Evolutionary conservation across 2,797 vertebrate species (phyloP), one percentile per base, ranked within the genome.

Genomic region (Meriones psammophilus): DNA sequence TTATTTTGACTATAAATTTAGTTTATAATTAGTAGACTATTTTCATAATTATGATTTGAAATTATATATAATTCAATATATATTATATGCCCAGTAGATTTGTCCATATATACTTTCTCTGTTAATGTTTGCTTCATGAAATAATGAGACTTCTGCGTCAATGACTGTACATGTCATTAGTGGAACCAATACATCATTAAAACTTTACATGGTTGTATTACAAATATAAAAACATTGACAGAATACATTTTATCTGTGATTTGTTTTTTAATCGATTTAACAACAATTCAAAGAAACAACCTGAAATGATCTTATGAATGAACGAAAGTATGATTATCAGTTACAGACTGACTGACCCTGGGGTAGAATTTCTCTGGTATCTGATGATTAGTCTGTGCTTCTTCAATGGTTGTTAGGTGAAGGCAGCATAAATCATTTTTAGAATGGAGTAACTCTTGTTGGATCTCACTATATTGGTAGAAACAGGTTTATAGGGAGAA

Each of bases 1-100:
- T 73, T 90, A 54, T 90, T 87, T 94, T 92, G 8, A 69, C 8
- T 88, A 7, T 80, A 10, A 96, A 39, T 79, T 96, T 92, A 71
- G 15, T 15, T 69, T 91, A 5, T 5, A 85, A 71, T 33, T 78
- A 74, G n/a, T 14, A 90, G 36, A 30, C 50, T 79, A 2, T 66
- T 95, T 95, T 89, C 42, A 87, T 6, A 94, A 77, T 92, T 69
- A 83, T 33, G 81, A 88, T 68, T 33, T 68, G 50, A 50, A 50
- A 50, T 50, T 50, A 50, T 8, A 33, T 2, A 39, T n/a, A n/a
- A n/a, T n/a, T n/a, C n/a, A n/a, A n/a, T n/a, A n/a, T n/a, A n/a
- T 76, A 46, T 74, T 39, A 5, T 64, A 68, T 92, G 22, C 50
- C 14, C 12, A 93, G 8, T 78, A 2, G 15, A 39, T 64, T 66